Base-by-base conservation (phyloP, 2,113 vertebrate species). In the Tupaia tana region DNA sequence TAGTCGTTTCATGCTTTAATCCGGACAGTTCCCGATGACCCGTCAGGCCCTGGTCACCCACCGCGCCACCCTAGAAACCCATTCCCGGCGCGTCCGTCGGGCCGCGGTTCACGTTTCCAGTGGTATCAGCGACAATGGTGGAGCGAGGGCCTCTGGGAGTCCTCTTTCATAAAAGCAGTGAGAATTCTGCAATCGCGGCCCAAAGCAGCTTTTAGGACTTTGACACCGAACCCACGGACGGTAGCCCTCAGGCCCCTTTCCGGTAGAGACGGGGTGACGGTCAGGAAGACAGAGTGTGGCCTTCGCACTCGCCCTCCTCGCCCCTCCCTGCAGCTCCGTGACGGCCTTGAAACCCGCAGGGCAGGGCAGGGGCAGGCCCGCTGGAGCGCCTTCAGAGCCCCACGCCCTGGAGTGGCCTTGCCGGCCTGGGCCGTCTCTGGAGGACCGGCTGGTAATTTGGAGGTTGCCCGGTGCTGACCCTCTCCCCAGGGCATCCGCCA, bases 151-250 rank as follows among this genome's bases (percentile, higher is more conserved):
- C 43, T 71, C 61, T 85, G 79, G 88, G 95, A 85, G 82, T 34
- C 34, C 78, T 63, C 22, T 81, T 84, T 15, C 59, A 9, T 54
- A 73, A 89, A 93, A 75, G 61, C 27, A 31, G 27, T 70, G 70
- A 93, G 89, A 91, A 82, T 58, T 67, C n/a, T 66, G 77, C n/a
- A 93, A 66, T 88, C 74, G 52, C 67, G 19, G 29, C 74, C 67
- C 84, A n/a, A 80, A 61, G 90, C 71, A 54, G 18, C 43, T 79
- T 93, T 52, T 78, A 88, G 31, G 86, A 56, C 75, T 83, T n/a
- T 92, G 43, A 86, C 64, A 77, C 81, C 79, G 64, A 89, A 86
- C 79, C 54, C 66, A 84, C 74, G 59, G 56, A 77, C 82, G 67
- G 9, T 7, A 89, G 70, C 20, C 85, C 86, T 59, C 58, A 54